Base-by-base conservation (phyloP, 2,888 invertebrate genomes). In the Stictocephala bisonia region DNA sequence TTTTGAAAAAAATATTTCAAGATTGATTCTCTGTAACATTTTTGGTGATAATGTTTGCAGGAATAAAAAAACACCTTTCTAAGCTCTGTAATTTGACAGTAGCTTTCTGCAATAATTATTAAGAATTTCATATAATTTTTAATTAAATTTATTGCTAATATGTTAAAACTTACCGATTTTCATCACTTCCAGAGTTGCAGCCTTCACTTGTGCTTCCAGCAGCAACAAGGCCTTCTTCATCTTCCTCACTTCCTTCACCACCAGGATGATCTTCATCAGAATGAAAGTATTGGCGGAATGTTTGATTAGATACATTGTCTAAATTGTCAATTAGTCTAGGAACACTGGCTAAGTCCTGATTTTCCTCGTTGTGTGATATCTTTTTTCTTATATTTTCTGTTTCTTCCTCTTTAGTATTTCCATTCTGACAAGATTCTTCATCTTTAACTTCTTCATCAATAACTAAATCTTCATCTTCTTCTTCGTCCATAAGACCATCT, bases 101-200 rank as follows among this genome's bases (percentile, higher is more conserved):
- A 26, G 7, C n/a, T n/a, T n/a, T n/a, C n/a, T n/a, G n/a, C n/a
- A n/a, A n/a, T n/a, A n/a, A n/a, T n/a, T 24, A 7, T 2, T 31
- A 31, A 31, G 11, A 31, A 31, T 31, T 11, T 11, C 11, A 9
- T 6, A 31, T 11, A 31, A 31, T 31, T 31, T 9, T 11, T 31
- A 31, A 9, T 6, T 31, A 11, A 11, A 9, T 9, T 31, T 11
- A 31, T 11, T 9, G 35, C 11, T 9, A 31, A 31, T 11, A 31
- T 31, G 11, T 11, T n/a, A n/a, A 15, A n/a, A 66, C 74, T 86
- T 84, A 90, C 90, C 88, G 88, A 82, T 91, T 91, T 82, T 94
- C 94, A 83, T 94, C 94, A 76, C 93, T 92, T 76, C 93, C 94
- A 13, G 93, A 93, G 80, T 91, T 90, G 80, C 93, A 93, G 79